Base-by-base conservation (phyloP, 2,888 invertebrate genomes). In the Sacculina carcini region DNA sequence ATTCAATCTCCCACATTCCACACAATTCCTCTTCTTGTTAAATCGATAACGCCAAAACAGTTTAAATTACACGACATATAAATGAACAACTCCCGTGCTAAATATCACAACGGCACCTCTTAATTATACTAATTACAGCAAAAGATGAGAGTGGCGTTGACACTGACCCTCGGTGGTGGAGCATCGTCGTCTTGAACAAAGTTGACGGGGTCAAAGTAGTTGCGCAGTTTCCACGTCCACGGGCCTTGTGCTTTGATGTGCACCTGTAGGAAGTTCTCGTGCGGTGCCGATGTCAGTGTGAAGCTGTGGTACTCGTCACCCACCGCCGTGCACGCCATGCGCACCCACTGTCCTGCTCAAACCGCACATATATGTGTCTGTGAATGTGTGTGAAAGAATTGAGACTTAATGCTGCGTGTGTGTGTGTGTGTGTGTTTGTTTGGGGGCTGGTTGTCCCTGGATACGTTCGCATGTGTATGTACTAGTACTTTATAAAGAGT, bases 191-290 rank as follows among this genome's bases (percentile, higher is more conserved):
- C 56, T 29, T 52, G 54, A 24, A 53, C 50, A 38, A 53, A 57
- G 23, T 55, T 57, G 46, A 54, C 51, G 1, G 56, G 56, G 26
- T 57, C 56, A 29, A 56, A 58, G 55, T 54, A 87, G 64, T 90
- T 89, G 46, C 92, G 73, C 23, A 94, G 68, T 60, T 92, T 90
- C 90, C 90, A 94, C 0, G 92, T 92, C 90, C 90, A 92, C 0
- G 90, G 90, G 0, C 92, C 79, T 62, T 78, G 77, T 1, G 78
- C 78, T 63, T 92, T 94, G 58, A 94, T 92, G 63, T 92, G 92
- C 61, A 90, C 85, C 3, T 89, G 87, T 12, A 94, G 71, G 65
- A 78, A 86, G 65, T 89, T 87, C 65, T 92, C 89, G 61, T 94
- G 92, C 0, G 92, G 92, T 0, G 90, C 89, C 12, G 90, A 92